phyloP scores from a whole-genome alignment of 1,140 invertebrate genomes.

The Drosophila murphyi region DNA sequence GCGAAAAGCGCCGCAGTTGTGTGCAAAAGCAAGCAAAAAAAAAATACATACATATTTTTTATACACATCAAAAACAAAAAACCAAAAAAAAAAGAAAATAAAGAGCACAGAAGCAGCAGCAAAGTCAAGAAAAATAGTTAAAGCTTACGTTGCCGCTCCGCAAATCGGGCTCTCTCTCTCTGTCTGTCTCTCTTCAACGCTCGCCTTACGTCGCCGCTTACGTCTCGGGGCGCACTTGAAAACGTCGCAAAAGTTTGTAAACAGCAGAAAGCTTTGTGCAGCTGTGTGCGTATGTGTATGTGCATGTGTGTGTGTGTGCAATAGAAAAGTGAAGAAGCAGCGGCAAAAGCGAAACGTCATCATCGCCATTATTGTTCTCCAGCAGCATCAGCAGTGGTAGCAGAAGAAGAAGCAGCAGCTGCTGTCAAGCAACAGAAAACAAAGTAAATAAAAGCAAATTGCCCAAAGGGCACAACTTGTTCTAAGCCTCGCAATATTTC shows the following conservation, averaged over 20 bases:
- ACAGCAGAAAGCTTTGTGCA: constrained; percentile 68
- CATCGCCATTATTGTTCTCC: constrained; percentile 8
- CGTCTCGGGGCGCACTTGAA: constrained; percentile 71
- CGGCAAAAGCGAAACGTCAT: constrained; percentile 43
- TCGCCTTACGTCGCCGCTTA: constrained; percentile 36
- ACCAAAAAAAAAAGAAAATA: constrained; percentile 7
- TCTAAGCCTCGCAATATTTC: constrained; percentile 29
- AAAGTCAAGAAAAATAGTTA: constrained; percentile 69
- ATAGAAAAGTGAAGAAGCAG: constrained; percentile 59
- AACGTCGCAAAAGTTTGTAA: constrained; percentile 82
- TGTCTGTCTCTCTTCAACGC: not conserved
- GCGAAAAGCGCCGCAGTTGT: constrained; percentile 50
- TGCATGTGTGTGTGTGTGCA: constrained; percentile 48
- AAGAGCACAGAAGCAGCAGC: constrained; percentile 7
- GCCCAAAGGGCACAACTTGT: constrained; percentile 41
- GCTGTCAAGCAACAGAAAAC: constrained; percentile 52
- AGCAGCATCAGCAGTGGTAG: not conserved
- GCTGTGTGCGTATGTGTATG: constrained; percentile 37
- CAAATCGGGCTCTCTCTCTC: constrained; percentile 26
- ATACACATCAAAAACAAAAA: constrained; percentile 21
- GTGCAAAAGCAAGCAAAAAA: constrained; percentile 48
- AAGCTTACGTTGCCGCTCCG: constrained; percentile 61
- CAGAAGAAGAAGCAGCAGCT: constrained; percentile 18
- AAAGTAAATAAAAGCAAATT: constrained; percentile 70
- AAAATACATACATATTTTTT: constrained; percentile 42